Evolutionary conservation across 2,797 vertebrate genomes (phyloP), one percentile per base, ranked within the genome.

Genomic region (Picus viridis): DNA sequence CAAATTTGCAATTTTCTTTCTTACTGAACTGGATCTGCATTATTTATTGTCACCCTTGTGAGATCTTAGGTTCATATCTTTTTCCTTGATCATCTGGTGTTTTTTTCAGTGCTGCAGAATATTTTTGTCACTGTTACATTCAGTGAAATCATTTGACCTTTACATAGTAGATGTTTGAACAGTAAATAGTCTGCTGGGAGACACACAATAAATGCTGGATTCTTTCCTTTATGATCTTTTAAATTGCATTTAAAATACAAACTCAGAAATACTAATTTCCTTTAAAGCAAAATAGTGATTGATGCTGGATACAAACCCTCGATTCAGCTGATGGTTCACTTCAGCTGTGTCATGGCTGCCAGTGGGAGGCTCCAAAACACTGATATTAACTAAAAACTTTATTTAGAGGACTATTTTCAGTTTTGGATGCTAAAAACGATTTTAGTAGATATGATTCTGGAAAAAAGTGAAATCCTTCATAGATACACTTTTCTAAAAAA

Each of bases 351-450:
- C 92, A 94, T 95, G 96, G 89, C 93, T 96, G 93, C 96, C 95
- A 96, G 96, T 96, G 95, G 94, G 96, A 96, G 96, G 95, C 96
- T 96, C 95, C 96, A 96, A 95, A 96, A 94, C 96, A 96, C 93
- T 93, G 92, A 57, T 95, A 82, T 88, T 95, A 95, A 94, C 77
- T 74, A 72, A 92, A 96, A 95, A 95, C 85, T 96, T 95, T 77
- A 79, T 94, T 94, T 89, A 49, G 86, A 93, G 88, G 77, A 26
- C 65, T 78, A 6, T 82, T 82, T 83, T 77, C 83, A 47, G 53
- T 91, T 92, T 89, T 41, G 61, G n/a, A 36, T 64, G 12, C 19
- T 74, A 74, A 88, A 88, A 85, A 26, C 1, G 6, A 0, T 68
- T 24, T 43, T 90, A 36, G 30, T 57, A 14, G 17, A 8, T 45